Evolutionary conservation across 2,888 invertebrate genomes (phyloP), one percentile per base, ranked within the genome.

Genomic region (Diachrysia chrysitis): DNA sequence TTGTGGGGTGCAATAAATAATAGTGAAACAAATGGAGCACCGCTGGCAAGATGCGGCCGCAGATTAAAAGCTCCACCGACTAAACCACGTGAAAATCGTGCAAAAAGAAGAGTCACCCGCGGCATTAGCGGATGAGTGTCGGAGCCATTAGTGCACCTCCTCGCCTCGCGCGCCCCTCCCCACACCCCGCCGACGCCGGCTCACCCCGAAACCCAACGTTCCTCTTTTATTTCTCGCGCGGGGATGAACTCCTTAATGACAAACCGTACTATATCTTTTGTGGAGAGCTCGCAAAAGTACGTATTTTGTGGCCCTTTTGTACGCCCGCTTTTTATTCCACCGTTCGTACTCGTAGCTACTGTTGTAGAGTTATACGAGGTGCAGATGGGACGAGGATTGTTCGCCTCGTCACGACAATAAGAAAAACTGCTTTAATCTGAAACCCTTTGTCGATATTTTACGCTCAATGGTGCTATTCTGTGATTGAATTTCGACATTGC

Each of bases 251-350:
- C 95, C 95, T 95, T 95, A 95, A 95, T 95, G 95, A 95, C 95
- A 95, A 95, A 95, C 95, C 95, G 94, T 95, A 95, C 95, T 95
- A 95, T 95, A 95, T 95, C 95, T 95, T 94, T 95, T 95, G 95
- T 95, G 93, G 93, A 94, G 93, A 93, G 93, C 93, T 93, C 93
- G 93, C 92, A 92, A 93, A 93, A 95, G 94, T 94, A 95, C 95
- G 95, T 94, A 95, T 95, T 95, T 92, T 94, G 95, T 93, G 94
- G 94, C 93, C 91, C 93, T 95, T 95, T 95, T 95, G 95, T 95
- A 86, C 87, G 90, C 89, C 89, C 90, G 90, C 92, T 95, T 94
- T 94, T 94, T 94, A 92, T 93, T 90, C 88, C 85, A 82, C 87
- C 84, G 85, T 87, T 84, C 81, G 76, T 86, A 83, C 81, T 82